Conservation (phyloP, 64 coral and sea anemone species). For the Platygyra sinensis region DNA sequence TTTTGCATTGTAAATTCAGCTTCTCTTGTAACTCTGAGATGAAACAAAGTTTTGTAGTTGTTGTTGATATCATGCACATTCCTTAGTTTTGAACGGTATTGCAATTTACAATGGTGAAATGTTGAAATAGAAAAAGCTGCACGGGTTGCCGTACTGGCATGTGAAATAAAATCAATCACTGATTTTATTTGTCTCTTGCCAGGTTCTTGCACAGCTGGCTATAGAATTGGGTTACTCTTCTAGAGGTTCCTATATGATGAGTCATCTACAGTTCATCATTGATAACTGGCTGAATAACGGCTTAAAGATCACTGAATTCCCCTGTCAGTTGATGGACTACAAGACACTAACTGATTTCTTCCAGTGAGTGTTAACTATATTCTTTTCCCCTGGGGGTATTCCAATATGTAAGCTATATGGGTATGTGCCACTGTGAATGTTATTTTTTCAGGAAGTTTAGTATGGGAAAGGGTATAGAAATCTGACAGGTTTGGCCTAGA, state of each 20-base stretch:
- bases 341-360: conserved; percentile 75
- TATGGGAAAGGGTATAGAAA: too few relatives aligned
- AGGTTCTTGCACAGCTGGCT: conserved; percentile 82
- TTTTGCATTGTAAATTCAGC: too few relatives aligned
- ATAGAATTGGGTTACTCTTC: conserved; percentile 67
- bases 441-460: too few relatives aligned
- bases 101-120: too few relatives aligned
- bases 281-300: conserved; percentile 85
- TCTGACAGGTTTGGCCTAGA: too few relatives aligned
- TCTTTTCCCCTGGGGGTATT: neutral
- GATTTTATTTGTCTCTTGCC: neutral
- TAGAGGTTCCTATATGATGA: conserved; percentile 51
- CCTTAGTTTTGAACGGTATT: too few relatives aligned
- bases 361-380: conserved; percentile 34
- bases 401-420: neutral
- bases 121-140: neutral
- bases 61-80: too few relatives aligned
- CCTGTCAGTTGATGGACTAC: conserved; percentile 69
- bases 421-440: too few relatives aligned
- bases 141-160: neutral
- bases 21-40: too few relatives aligned
- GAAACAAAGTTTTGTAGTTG: too few relatives aligned
- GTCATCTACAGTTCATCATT: conserved; percentile 77
- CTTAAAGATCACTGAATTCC: conserved; percentile 85
- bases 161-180: neutral